Conservation (phyloP, 2,113 vertebrate species). For the Numida meleagris region DNA sequence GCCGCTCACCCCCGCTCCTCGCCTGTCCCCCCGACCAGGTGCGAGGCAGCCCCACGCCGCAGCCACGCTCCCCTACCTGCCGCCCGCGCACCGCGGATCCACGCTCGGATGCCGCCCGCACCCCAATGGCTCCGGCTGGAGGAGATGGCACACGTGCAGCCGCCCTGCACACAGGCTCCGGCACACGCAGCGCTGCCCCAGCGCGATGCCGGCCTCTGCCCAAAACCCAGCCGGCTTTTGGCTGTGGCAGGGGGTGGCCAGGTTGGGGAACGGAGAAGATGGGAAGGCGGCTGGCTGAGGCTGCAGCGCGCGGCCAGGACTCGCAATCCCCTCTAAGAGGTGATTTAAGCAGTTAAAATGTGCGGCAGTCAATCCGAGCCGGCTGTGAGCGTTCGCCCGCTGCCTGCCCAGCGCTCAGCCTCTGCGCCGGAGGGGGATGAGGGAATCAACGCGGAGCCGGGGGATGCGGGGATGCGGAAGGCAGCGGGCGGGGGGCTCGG, state of each 20-base stretch:
- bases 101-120: neutral
- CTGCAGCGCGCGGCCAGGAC: neutral
- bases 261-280: neutral
- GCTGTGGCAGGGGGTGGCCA: accelerated
- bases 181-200: neutral
- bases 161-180: neutral
- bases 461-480: neutral
- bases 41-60: neutral
- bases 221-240: neutral
- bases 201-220: neutral
- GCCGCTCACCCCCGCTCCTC: neutral
- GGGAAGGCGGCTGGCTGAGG: neutral
- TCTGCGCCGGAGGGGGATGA: neutral
- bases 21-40: neutral
- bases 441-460: neutral
- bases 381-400: neutral
- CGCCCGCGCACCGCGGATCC: neutral
- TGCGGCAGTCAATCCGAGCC: neutral
- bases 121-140: neutral
- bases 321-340: neutral
- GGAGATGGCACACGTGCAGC: neutral
- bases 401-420: neutral
- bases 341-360: neutral
- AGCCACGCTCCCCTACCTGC: neutral
- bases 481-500: neutral